Base-by-base conservation (phyloP, 2,797 vertebrate genomes). In the Spizella passerina region DNA sequence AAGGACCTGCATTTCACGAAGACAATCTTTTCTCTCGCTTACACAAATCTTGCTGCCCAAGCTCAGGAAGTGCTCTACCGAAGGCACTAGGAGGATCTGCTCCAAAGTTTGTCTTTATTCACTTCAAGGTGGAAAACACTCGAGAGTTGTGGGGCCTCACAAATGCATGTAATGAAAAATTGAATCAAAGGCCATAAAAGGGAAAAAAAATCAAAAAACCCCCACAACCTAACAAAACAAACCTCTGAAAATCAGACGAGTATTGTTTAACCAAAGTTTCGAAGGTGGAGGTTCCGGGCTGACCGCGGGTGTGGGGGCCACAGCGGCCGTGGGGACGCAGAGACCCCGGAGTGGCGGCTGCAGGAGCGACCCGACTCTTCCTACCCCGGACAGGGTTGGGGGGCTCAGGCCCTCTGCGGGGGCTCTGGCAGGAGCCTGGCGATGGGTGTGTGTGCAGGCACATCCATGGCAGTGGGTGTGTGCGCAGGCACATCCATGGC, bases 311-410 rank as follows among this genome's bases (percentile, higher is more conserved):
- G n/a, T 21, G 32, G 1, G 30, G 6, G 10, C 17, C 10, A 4
- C 5, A 3, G 30, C 3, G 24, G 20, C 21, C 8, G 0, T 23
- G 38, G 34, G 16, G 8, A 3, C 0, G 4, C 4, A 2, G 55
- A 50, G 14, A 61, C 4, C 5, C 12, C 9, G 4, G 12, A n/a
- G 29, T 2, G 7, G 12, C 10, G 1, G 4, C n/a, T 1, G 4
- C 50, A 47, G 39, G 41, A 27, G 34, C 0, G 1, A 46, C 26
- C 8, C 36, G 6, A 5, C 18, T n/a, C 14, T 22, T n/a, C 5
- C 26, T 6, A 2, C n/a, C 71, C 1, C 7, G 5, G 12, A 2
- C 30, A 12, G 29, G 15, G 15, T 1, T 10, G 4, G 3, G 14
- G 6, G 6, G 9, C 1, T 24, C 41, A 5, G 56, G 9, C 10